A percentile compares a stretch with the other conserved stretches of the same genome.
Evolutionary conservation across 1,140 invertebrate genomes (phyloP).

Genomic region (Drosophila miranda): DNA sequence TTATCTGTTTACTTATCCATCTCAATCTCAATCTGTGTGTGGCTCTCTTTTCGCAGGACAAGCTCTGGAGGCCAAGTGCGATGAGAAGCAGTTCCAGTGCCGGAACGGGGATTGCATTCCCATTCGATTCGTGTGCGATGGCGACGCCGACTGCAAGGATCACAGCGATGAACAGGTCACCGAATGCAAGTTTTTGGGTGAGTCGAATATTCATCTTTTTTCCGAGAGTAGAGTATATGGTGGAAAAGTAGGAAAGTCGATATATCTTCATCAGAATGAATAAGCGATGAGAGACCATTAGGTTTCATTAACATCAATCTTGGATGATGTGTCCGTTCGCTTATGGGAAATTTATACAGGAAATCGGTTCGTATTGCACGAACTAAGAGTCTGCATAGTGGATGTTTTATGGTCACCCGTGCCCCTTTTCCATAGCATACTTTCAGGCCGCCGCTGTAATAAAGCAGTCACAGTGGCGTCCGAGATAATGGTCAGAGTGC

Average conservation of each 20-base stretch:
- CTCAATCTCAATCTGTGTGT: conserved; percentile 28
- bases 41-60: conserved; percentile 58
- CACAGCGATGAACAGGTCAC: conserved; percentile 89
- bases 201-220: conserved; percentile 46
- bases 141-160: conserved; percentile 90
- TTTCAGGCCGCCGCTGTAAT: conserved; percentile 36
- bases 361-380: too few species aligned
- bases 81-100: conserved; percentile 90
- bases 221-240: too few species aligned
- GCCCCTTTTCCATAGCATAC: conserved; percentile 36
- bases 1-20: conserved; percentile 55
- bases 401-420: too few species aligned
- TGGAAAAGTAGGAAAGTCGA: too few species aligned
- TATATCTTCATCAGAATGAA: too few species aligned
- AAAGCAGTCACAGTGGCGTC: conserved; percentile 43
- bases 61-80: conserved; percentile 83
- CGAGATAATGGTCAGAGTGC: conserved; percentile 15
- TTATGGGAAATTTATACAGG: too few species aligned
- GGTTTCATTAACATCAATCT: too few species aligned
- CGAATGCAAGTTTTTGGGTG: conserved; percentile 86
- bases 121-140: conserved; percentile 90
- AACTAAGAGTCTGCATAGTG: too few species aligned
- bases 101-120: conserved; percentile 92
- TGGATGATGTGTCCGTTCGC: too few species aligned
- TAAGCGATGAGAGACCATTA: too few species aligned